Evolutionary conservation across 1,140 invertebrate species (phyloP), one percentile per base, ranked within the genome.

Genomic region (Papilio dardanus): DNA sequence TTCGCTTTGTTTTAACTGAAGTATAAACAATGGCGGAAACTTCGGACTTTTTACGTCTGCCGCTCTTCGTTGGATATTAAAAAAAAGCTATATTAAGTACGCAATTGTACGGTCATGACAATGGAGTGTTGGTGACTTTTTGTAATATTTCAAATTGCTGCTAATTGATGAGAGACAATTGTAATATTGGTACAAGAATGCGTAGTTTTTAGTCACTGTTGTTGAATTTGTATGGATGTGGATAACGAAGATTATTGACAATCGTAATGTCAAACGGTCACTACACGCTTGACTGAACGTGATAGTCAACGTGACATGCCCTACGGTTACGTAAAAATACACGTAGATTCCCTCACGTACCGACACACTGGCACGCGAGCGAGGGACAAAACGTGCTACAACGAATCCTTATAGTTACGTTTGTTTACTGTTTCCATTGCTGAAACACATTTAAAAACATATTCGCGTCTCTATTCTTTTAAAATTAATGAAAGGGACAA

Each of bases 41-140:
- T 62, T 62, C 24, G 54, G 35, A 40, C 67, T 10, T 37, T 40
- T 21, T 40, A 42, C 67, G 67, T 69, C 67, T 69, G 54, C 67
- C 12, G 33, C 21, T 69, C 19, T 69, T 69, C n/a, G 67, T 40
- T 24, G 67, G 65, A 67, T 35, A 67, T 67, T 67, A 30, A 40
- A 69, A 68, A 69, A 69, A 69, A 69, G 31, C 67, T 19, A 69
- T 40, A 69, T 69, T 69, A 69, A 68, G 19, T 68, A 40, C 67
- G 67, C 67, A 69, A 69, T 69, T 69, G 67, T 69, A 67, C 16
- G 19, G 21, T 69, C 67, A 40, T 69, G 35, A 69, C 67, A 69
- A 69, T 69, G 35, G 35, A 40, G 16, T 24, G 67, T 69, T 40
- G 54, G 24, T n/a, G 24, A 28, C 8, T 69, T 69, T 69, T 69